phyloP scores from a whole-genome alignment of 2,113 vertebrate species.

The Leuciscus idus region DNA sequence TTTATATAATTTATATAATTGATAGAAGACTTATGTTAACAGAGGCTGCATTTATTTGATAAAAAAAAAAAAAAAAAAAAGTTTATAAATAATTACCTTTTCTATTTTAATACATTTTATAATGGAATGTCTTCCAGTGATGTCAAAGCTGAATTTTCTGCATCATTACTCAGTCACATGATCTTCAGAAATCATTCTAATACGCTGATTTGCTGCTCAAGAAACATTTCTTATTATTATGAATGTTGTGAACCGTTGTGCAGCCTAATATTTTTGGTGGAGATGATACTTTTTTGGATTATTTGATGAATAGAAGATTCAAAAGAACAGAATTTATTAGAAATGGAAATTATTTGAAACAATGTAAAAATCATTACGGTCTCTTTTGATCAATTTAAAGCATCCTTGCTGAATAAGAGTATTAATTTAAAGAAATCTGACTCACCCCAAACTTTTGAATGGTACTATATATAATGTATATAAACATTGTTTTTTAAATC shows the following conservation, averaged over 20 bases:
- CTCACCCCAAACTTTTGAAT: too few species aligned
- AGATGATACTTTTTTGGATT: too few species aligned
- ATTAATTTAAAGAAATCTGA: too few species aligned
- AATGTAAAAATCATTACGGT: not conserved
- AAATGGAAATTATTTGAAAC: not conserved
- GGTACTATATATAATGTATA: too few species aligned
- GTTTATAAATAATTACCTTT: not conserved
- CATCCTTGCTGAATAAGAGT: not conserved
- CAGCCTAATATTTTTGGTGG: too few species aligned
- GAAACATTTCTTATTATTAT: not conserved
- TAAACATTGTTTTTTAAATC: too few species aligned
- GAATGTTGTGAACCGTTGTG: not conserved
- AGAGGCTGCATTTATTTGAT: not conserved
- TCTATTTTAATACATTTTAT: not conserved
- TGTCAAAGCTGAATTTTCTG: not conserved
- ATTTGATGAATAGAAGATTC: not conserved
- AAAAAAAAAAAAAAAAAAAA: too few species aligned
- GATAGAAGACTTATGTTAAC: too few species aligned
- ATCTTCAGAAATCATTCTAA: not conserved
- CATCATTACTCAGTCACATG: not conserved
- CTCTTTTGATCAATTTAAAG: not conserved
- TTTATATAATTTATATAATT: too few species aligned
- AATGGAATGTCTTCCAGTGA: not conserved
- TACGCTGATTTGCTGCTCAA: not conserved
- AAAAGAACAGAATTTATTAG: not conserved